A percentile compares a stretch with the other conserved stretches of the same genome.
These are phyloP conservation scores for Copidosoma floridanum DNA, from an alignment of 1,140 invertebrate genomes.

Conservation along the genomic window DNA sequence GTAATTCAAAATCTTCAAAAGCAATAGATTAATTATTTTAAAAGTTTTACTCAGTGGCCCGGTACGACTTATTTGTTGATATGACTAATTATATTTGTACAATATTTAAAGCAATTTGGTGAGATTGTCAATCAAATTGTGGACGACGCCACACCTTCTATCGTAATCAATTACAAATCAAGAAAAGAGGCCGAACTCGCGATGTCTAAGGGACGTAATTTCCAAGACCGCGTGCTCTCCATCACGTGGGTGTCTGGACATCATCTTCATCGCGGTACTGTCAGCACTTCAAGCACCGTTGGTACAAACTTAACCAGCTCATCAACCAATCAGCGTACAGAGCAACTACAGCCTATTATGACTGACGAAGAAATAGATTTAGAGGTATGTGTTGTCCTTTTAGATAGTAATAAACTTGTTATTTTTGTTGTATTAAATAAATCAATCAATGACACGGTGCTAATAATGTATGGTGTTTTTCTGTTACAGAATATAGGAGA, in stretches of 20 bases:
- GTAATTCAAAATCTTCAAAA: too few relatives aligned
- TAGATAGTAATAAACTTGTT: too few relatives aligned
- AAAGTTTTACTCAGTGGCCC: constrained; percentile 1
- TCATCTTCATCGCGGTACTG: constrained; percentile 49
- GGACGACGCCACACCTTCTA: constrained; percentile 65
- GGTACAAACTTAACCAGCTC: constrained; percentile 34
- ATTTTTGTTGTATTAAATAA: too few relatives aligned
- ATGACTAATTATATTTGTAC: constrained; percentile 12
- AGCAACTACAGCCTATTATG: constrained; percentile 41
- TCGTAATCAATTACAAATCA: constrained; percentile 70
- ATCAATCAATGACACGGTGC: constrained; percentile 52
- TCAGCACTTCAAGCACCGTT: constrained; percentile 39
- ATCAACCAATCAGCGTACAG: constrained; percentile 30
- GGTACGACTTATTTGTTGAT: too few relatives aligned
- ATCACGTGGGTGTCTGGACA: constrained; percentile 55
- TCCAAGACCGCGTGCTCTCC: constrained; percentile 61
- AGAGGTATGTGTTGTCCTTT: constrained; percentile 40
- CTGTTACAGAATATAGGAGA: constrained; percentile 29
- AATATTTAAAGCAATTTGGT: constrained; percentile 64
- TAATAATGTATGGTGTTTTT: constrained; percentile 42
- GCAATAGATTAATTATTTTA: background rate
- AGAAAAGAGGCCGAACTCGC: constrained; percentile 74
- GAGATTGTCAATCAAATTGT: constrained; percentile 68
- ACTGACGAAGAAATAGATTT: constrained; percentile 52
- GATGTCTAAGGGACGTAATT: constrained; percentile 64